Conservation (phyloP, 2,888 invertebrate genomes). For the Disparrhopalites patrizii region DNA sequence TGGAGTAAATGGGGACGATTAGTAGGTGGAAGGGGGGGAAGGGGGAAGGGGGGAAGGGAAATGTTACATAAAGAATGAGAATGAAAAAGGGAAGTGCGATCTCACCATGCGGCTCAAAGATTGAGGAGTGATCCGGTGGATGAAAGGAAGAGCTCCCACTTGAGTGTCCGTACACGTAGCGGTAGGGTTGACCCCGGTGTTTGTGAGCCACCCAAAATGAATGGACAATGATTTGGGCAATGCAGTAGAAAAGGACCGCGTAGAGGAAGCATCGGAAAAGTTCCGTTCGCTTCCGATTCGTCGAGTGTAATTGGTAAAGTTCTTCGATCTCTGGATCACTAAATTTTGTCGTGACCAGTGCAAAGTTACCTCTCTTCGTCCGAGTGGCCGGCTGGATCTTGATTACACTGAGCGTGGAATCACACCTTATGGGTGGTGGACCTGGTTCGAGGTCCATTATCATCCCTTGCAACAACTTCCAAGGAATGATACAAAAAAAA, state of each 20-base stretch:
- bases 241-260: conserved; percentile 45
- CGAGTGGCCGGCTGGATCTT: conserved; percentile 45
- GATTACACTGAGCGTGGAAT: conserved; percentile 47
- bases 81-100: background rate
- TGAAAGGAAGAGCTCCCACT: background rate
- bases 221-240: conserved; percentile 38
- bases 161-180: background rate
- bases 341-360: conserved; percentile 43
- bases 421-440: conserved; percentile 44
- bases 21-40: too few species aligned
- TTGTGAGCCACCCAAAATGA: conserved; percentile 33
- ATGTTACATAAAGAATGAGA: background rate
- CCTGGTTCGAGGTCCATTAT: conserved; percentile 41
- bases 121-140: conserved; percentile 4
- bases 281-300: conserved; percentile 47
- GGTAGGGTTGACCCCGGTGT: background rate
- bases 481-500: background rate
- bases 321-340: conserved; percentile 48
- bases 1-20: too few species aligned
- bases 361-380: conserved; percentile 36
- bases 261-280: conserved; percentile 47
- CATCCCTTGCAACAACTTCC: conserved; percentile 2
- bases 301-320: conserved; percentile 46
- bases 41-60: background rate
- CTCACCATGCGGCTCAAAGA: conserved; percentile 19